Conservation (phyloP, 2,888 invertebrate genomes). For the Drosophila cognata region DNA sequence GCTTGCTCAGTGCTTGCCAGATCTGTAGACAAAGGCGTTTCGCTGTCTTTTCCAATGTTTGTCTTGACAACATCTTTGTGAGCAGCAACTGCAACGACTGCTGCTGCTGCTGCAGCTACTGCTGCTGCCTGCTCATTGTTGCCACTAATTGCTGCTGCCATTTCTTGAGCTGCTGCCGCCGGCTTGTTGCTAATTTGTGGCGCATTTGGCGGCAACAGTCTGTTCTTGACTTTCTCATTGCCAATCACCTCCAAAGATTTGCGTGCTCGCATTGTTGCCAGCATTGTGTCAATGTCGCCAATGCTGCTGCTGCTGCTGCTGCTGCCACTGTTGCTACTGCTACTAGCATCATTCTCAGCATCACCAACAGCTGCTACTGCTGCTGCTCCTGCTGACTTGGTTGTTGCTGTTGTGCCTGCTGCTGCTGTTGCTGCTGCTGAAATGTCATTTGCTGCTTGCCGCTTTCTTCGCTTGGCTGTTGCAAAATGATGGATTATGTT, state of each 20-base stretch:
- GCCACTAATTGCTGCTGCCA: constrained; percentile 64
- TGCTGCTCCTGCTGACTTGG: constrained; percentile 33
- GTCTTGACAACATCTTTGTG: constrained; percentile 45
- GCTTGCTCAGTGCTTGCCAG: constrained; percentile 33
- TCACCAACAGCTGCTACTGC: constrained; percentile 34
- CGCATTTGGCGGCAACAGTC: constrained; percentile 74
- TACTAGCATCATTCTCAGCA: constrained; percentile 50
- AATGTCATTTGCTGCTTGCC: constrained; percentile 67
- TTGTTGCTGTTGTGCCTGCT: constrained; percentile 41
- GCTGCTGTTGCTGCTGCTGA: constrained; percentile 53
- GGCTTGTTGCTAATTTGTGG: constrained; percentile 82
- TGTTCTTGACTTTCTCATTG: constrained; percentile 50
- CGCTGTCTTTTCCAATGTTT: constrained; percentile 37
- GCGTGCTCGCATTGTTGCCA: constrained; percentile 79
- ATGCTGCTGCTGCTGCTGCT: constrained; percentile 44
- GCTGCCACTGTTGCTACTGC: constrained; percentile 37
- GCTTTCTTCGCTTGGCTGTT: constrained; percentile 67
- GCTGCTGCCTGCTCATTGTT: constrained; percentile 53
- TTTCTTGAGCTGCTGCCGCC: constrained; percentile 57
- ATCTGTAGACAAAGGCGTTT: constrained; percentile 54
- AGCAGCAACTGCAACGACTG: constrained; percentile 34
- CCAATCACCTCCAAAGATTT: constrained; percentile 77
- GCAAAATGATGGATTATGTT: constrained; percentile 81
- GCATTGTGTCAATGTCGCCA: constrained; percentile 50
- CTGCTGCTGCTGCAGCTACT: constrained; percentile 27